Percentiles rank a stretch among this genome's conserved stretches.
Conservation (phyloP, 2,113 vertebrate species). For the Illadopsis cleaveri region DNA sequence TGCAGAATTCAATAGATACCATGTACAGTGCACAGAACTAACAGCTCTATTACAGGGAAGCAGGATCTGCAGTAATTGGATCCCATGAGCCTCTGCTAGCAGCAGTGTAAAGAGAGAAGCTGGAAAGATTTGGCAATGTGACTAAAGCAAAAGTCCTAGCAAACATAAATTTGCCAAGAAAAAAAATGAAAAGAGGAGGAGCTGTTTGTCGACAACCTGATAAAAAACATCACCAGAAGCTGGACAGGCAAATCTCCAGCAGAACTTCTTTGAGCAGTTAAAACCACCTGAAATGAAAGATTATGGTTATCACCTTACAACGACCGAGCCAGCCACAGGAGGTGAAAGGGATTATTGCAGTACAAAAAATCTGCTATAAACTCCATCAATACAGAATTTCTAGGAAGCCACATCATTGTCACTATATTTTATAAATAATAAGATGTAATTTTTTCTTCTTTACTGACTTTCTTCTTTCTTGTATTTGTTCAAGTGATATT, state of each 20-base stretch:
- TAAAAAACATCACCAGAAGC: not conserved
- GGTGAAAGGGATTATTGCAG: not conserved
- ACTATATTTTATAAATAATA: not conserved
- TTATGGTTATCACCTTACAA: not conserved
- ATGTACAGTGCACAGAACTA: slow-evolving; percentile 27
- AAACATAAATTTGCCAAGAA: not conserved
- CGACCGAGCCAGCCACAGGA: not conserved
- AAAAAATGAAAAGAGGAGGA: not conserved
- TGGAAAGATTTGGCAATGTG: not conserved
- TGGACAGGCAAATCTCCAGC: not conserved
- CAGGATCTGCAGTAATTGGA: slow-evolving; percentile 51
- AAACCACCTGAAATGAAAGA: not conserved
- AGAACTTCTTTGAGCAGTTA: not conserved
- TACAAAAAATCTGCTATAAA: not conserved
- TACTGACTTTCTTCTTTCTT: not conserved
- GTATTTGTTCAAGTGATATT: not conserved
- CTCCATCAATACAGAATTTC: not conserved
- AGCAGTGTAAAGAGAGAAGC: not conserved
- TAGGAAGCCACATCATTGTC: not conserved
- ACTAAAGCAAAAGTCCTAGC: not conserved
- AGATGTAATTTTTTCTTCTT: not conserved
- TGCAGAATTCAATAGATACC: slow-evolving; percentile 51
- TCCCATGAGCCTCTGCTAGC: slow-evolving; percentile 54
- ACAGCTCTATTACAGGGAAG: slow-evolving; percentile 43
- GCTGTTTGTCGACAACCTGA: not conserved